Percentiles rank a stretch among this genome's conserved stretches.
phyloP scores from a whole-genome alignment of 2,113 vertebrate genomes.

The Phylloscopus trochilus region DNA sequence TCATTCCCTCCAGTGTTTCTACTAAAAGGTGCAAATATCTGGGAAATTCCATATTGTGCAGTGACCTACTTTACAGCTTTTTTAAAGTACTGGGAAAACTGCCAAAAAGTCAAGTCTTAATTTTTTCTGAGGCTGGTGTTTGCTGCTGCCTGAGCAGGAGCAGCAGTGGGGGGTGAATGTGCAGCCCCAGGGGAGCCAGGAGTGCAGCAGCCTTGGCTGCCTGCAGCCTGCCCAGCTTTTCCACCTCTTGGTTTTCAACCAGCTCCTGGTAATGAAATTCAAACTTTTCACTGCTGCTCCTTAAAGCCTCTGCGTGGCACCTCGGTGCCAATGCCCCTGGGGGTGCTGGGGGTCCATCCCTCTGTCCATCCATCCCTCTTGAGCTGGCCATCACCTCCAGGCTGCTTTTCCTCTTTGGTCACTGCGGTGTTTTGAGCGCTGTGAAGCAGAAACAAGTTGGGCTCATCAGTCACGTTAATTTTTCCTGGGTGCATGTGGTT shows the following conservation, averaged over 20 bases:
- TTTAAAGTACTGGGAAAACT: not conserved
- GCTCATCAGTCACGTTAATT: not conserved
- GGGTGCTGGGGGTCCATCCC: not conserved
- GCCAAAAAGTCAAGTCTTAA: not conserved
- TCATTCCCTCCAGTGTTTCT: not conserved
- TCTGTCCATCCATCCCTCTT: fast-evolving
- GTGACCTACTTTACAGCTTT: not conserved
- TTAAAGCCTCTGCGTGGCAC: fast-evolving
- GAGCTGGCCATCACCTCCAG: not conserved
- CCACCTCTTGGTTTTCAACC: not conserved
- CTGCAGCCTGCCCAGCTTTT: fast-evolving
- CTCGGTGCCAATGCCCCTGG: fast-evolving
- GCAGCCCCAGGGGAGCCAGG: not conserved
- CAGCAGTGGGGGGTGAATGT: not conserved
- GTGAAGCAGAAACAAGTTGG: not conserved
- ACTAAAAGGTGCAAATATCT: not conserved
- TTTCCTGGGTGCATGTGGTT: not conserved
- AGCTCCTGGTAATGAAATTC: not conserved
- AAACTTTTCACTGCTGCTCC: fast-evolving
- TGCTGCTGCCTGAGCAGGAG: not conserved
- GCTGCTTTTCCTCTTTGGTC: not conserved
- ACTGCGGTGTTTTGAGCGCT: too few relatives aligned
- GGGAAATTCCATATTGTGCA: not conserved
- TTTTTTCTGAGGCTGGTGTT: not conserved
- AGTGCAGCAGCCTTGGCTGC: not conserved